phyloP scores from a whole-genome alignment of 2,797 vertebrate genomes.

The Aphelocoma californica region DNA sequence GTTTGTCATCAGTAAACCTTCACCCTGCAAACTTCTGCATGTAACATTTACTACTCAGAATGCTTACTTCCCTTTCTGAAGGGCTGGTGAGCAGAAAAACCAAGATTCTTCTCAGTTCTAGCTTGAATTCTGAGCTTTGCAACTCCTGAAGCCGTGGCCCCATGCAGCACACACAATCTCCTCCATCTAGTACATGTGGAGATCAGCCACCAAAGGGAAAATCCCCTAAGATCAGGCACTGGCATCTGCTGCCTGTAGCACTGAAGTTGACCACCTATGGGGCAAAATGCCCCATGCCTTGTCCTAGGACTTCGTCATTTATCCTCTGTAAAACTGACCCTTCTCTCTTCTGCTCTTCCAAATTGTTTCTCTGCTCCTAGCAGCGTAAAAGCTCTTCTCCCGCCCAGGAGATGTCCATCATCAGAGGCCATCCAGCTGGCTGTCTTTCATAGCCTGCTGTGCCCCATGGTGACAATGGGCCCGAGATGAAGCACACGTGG shows the following conservation, averaged over 20 bases:
- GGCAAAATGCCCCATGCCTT: neutral
- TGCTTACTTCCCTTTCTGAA: neutral
- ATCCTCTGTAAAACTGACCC: neutral
- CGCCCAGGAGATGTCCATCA: neutral
- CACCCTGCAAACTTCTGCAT: neutral
- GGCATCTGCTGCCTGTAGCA: neutral
- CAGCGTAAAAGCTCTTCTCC: neutral
- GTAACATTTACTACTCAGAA: neutral
- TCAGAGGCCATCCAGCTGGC: neutral
- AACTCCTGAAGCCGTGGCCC: neutral
- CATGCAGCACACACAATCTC: neutral
- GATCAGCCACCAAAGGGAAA: neutral
- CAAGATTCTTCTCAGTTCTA: neutral
- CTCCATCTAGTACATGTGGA: neutral
- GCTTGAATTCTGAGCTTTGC: neutral
- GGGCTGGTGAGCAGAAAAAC: neutral
- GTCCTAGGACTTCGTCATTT: neutral
- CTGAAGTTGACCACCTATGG: too few relatives aligned
- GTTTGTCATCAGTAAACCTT: neutral
- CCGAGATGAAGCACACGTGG: accelerated
- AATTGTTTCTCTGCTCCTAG: neutral
- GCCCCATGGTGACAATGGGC: accelerated
- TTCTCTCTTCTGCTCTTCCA: neutral
- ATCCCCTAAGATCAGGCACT: neutral
- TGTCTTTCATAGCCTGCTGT: neutral